These are phyloP conservation scores for Oryzias javanicus DNA, from an alignment of 2,113 vertebrate genomes.

Conservation along the genomic window DNA sequence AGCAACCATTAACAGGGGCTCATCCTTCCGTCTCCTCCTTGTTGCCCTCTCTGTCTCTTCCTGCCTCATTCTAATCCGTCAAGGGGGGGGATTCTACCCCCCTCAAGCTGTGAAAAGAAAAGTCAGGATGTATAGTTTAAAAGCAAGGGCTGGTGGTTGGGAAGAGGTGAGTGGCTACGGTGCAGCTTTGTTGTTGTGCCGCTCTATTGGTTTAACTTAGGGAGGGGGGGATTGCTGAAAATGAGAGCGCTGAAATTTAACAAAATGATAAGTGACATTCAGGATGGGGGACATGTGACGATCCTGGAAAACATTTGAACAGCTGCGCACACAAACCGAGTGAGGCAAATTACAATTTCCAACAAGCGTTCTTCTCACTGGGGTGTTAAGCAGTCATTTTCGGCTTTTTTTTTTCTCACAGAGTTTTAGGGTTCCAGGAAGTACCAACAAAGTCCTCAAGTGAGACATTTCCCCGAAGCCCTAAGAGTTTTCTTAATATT, in stretches of 20 bases:
- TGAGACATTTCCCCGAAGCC: too few relatives aligned
- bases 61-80: slow-evolving; percentile 38
- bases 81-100: slow-evolving; percentile 34
- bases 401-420: neutral
- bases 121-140: slow-evolving; percentile 34
- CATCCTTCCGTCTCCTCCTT: slow-evolving; percentile 59
- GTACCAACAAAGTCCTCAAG: neutral
- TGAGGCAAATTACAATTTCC: slow-evolving; percentile 3
- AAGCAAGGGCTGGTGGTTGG: slow-evolving; percentile 28
- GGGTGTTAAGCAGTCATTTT: slow-evolving; percentile 18
- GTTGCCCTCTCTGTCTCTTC: slow-evolving; percentile 26
- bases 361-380: slow-evolving; percentile 18
- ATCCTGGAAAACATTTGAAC: slow-evolving; percentile 38
- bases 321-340: slow-evolving; percentile 14
- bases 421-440: neutral
- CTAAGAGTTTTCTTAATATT: too few relatives aligned
- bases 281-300: slow-evolving; percentile 4
- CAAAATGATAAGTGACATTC: slow-evolving; percentile 6
- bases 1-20: slow-evolving; percentile 49
- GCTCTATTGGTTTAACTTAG: slow-evolving; percentile 34
- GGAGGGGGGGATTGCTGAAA: slow-evolving; percentile 22
- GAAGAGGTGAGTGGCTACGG: slow-evolving; percentile 33
- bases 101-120: slow-evolving; percentile 38
- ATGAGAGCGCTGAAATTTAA: slow-evolving; percentile 36
- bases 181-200: slow-evolving; percentile 29